Percentiles rank a stretch among this genome's conserved stretches.
phyloP scores from a whole-genome alignment of 2,888 invertebrate species.

The Erebia epiphron region DNA sequence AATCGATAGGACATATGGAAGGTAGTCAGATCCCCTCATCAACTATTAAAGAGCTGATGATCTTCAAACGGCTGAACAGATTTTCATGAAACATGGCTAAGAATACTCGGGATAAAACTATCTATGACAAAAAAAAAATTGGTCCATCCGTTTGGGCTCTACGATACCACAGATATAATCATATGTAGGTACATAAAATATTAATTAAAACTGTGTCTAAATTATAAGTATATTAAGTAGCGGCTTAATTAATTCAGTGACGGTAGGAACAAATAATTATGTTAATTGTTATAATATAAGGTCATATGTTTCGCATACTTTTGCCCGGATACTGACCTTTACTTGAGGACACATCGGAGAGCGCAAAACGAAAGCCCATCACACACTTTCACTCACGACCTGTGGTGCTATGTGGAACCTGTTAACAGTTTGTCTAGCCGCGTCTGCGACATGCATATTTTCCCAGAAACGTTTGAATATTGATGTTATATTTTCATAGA shows the following conservation, averaged over 20 bases:
- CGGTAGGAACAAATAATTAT: neutral
- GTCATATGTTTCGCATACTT: slow-evolving; percentile 7
- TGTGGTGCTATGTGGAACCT: slow-evolving; percentile 23
- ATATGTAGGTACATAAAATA: too few relatives aligned
- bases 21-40: too few relatives aligned
- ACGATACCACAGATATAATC: too few relatives aligned
- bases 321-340: slow-evolving; percentile 24
- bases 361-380: slow-evolving; percentile 36
- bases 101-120: too few relatives aligned
- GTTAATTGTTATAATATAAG: slow-evolving; percentile 1
- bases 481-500: neutral
- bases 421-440: slow-evolving; percentile 11
- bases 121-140: too few relatives aligned
- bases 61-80: too few relatives aligned
- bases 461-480: neutral
- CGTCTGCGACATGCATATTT: neutral
- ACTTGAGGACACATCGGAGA: slow-evolving; percentile 19
- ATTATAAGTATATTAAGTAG: neutral
- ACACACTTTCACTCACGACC: slow-evolving; percentile 38
- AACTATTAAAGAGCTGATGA: too few relatives aligned
- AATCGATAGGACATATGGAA: too few relatives aligned
- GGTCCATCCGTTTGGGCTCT: too few relatives aligned
- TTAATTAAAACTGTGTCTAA: neutral
- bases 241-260: neutral
- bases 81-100: too few relatives aligned